These are phyloP conservation scores for Salvelinus sp. DNA, from an alignment of 2,113 vertebrate genomes.

Conservation along the genomic window DNA sequence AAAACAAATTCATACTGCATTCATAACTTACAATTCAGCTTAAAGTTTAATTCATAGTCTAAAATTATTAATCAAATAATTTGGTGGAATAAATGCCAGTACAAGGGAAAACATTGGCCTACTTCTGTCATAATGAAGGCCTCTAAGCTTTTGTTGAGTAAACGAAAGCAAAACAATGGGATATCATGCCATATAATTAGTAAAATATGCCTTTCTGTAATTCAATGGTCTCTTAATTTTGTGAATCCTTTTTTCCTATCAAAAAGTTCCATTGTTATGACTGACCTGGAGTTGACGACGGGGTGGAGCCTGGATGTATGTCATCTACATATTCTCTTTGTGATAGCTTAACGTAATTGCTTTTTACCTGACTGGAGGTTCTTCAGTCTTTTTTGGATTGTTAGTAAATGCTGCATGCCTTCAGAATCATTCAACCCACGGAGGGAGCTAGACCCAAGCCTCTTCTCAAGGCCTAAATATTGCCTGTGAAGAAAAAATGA, in stretches of 20 bases:
- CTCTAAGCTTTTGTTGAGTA: background rate
- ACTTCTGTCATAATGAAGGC: background rate
- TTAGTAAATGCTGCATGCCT: conserved; percentile 2
- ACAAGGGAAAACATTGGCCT: background rate
- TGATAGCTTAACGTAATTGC: background rate
- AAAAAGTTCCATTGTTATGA: background rate
- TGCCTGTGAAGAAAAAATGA: background rate
- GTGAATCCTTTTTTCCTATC: background rate
- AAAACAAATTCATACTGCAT: background rate
- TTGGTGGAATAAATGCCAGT: background rate
- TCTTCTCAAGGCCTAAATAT: background rate
- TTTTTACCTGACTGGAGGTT: conserved; percentile 7
- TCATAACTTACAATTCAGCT: background rate
- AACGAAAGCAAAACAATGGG: background rate
- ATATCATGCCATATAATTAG: background rate
- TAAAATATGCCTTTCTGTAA: background rate
- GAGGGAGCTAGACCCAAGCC: background rate
- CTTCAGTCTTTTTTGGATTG: conserved; percentile 5
- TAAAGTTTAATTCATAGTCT: background rate
- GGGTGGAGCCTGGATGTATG: background rate
- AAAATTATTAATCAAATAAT: background rate
- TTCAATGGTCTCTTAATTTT: background rate
- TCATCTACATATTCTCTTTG: background rate
- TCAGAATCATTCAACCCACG: background rate
- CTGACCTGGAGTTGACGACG: background rate